Evolutionary conservation across 2,888 invertebrate species (phyloP).

Genomic region (Latrodectus elegans): DNA sequence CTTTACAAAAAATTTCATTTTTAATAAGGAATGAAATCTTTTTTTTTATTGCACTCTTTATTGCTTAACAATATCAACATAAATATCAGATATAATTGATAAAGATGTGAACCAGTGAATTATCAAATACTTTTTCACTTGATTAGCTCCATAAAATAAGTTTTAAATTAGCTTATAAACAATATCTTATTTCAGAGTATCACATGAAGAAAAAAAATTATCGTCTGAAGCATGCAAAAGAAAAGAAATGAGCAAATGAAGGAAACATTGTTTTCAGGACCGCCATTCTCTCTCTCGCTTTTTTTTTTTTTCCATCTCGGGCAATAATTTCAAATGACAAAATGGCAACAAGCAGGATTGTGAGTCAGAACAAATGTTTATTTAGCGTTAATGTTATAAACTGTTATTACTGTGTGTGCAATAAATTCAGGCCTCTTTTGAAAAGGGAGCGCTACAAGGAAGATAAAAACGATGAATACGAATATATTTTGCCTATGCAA

Average conservation of each 20-base stretch:
- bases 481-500: conserved; percentile 44
- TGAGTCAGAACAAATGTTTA: conserved; percentile 57
- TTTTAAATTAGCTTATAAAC: not conserved
- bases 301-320: not conserved
- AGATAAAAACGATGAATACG: conserved; percentile 45
- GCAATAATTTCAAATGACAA: conserved; percentile 53
- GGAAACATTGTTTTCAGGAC: conserved; percentile 20
- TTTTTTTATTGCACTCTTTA: no score
- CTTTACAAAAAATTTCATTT: no score
- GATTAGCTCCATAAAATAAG: no score
- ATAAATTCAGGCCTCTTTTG: conserved; percentile 42
- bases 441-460: conserved; percentile 8
- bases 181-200: not conserved
- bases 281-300: conserved; percentile 22
- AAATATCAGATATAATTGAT: no score
- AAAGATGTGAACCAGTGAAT: no score
- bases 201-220: not conserved
- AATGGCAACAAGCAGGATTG: conserved; percentile 49
- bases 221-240: not conserved
- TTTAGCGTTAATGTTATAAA: conserved; percentile 63
- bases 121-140: no score
- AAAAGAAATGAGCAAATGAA: conserved; percentile 12
- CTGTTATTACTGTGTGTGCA: conserved; percentile 49
- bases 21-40: no score
- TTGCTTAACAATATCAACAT: no score